Evolutionary conservation across 2,888 invertebrate genomes (phyloP), one percentile per base, ranked within the genome.

Genomic region (Tromatobia lineatoria): DNA sequence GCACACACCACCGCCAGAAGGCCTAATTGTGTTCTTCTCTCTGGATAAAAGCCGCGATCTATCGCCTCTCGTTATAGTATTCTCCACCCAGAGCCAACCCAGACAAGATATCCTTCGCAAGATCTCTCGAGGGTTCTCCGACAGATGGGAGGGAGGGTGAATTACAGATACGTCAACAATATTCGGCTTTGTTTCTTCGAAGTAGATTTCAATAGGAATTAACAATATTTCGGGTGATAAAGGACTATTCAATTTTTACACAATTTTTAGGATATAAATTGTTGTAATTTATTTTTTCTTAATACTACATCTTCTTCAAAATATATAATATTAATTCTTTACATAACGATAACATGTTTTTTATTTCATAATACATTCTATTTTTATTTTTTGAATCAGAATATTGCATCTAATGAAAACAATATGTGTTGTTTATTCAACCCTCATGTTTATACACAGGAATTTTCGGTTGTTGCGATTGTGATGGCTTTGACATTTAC

Each of bases 1-100:
- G 69, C 59, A 73, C 57, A 71, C 50, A 38, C 25, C 87, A 87
- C 86, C 59, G 85, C 80, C 90, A 89, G 88, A 80, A 82, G 84
- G 80, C 90, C 92, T 93, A 93, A 93, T 93, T 93, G 93, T 90
- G 90, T 91, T 92, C 91, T 75, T 75, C 75, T 70, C 61, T 88
- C 87, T 88, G 89, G 92, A 92, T 91, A 91, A 91, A 91, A 91
- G 88, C 80, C 88, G 87, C 89, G 91, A 91, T 91, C 90, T 85
- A 81, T 88, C 88, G 86, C 82, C 64, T 80, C 80, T 82, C 70
- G 86, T 84, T 86, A 78, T 81, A 81, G 66, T 61, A 71, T 70
- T 75, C 76, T 59, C 70, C 61, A 18, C 18, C 61, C 59, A 64
- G 66, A 79, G 73, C 80, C 23, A n/a, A 57, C 70, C 74, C 69